A percentile compares a stretch with the other conserved stretches of the same genome.
phyloP scores from a whole-genome alignment of 1,140 invertebrate species.

The Drosophila grimshawi region DNA sequence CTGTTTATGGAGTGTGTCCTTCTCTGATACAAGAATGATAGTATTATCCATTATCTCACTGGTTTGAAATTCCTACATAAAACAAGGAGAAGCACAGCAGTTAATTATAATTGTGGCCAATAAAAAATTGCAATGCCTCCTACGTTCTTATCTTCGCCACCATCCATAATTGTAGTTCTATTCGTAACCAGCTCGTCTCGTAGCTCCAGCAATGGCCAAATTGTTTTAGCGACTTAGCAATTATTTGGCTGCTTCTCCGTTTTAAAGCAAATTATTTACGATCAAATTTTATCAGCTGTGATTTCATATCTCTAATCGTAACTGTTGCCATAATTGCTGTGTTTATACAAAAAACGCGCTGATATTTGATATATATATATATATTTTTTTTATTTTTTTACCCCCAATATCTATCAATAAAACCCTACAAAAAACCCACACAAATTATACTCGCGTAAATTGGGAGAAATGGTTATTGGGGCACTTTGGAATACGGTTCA shows the following conservation, averaged over 20 bases:
- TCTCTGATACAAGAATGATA: slow-evolving; percentile 18
- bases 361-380: slow-evolving; percentile 21
- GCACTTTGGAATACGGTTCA: slow-evolving; percentile 21
- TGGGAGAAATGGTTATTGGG: not conserved
- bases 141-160: slow-evolving; percentile 19
- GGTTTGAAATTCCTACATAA: not conserved
- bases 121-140: not conserved
- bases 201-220: not conserved
- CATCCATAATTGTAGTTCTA: not conserved
- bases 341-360: not conserved
- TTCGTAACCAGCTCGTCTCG: too few species aligned
- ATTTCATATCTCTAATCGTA: slow-evolving; percentile 37
- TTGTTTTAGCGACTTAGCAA: slow-evolving; percentile 15
- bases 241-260: not conserved
- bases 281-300: slow-evolving; percentile 27
- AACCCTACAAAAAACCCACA: not conserved
- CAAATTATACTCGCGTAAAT: not conserved
- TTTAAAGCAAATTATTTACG: slow-evolving; percentile 34
- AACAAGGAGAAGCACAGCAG: not conserved
- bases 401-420: slow-evolving; percentile 5
- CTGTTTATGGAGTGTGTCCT: slow-evolving; percentile 8
- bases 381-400: slow-evolving; percentile 11
- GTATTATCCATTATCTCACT: slow-evolving; percentile 7
- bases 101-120: not conserved
- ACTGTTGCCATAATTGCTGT: slow-evolving; percentile 12